Conservation (phyloP, 2,888 invertebrate species). For the Parascotia fuliginaria region DNA sequence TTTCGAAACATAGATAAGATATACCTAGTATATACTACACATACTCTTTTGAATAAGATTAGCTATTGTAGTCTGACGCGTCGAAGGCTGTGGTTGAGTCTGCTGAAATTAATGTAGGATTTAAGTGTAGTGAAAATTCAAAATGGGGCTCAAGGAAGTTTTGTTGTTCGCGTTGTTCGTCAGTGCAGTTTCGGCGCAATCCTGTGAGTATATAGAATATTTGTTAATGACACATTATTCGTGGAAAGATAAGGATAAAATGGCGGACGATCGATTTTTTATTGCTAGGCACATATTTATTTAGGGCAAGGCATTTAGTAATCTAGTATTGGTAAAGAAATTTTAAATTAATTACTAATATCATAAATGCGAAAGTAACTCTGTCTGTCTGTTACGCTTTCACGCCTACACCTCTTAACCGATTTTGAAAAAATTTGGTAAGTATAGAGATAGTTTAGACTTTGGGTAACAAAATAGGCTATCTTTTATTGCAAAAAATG, state of each 20-base stretch:
- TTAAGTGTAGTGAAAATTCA: constrained; percentile 31
- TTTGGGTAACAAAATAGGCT: no score
- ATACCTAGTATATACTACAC: constrained; percentile 48
- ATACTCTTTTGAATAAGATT: constrained; percentile 55
- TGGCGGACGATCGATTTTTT: constrained; percentile 23
- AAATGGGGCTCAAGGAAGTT: constrained; percentile 57
- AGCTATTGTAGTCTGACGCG: constrained; percentile 44
- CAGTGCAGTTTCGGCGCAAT: constrained; percentile 55
- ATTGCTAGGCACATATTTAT: background rate
- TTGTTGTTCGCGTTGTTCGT: constrained; percentile 48
- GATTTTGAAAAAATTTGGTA: no score
- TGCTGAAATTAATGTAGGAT: constrained; percentile 38
- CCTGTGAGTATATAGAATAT: constrained; percentile 52
- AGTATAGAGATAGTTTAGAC: no score
- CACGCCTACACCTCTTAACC: no score
- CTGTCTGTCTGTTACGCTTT: no score
- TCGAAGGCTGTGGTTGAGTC: constrained; percentile 53
- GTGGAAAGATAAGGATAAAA: constrained; percentile 30
- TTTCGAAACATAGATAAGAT: constrained; percentile 78
- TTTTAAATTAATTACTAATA: no score
- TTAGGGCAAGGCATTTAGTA: background rate
- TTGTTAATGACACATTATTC: background rate
- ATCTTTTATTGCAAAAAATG: no score
- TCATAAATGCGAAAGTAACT: no score
- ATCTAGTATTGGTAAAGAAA: no score